A percentile compares a stretch with the other conserved stretches of the same genome.
phyloP scores from a whole-genome alignment of 2,113 vertebrate genomes.

The Percopsis transmontana region DNA sequence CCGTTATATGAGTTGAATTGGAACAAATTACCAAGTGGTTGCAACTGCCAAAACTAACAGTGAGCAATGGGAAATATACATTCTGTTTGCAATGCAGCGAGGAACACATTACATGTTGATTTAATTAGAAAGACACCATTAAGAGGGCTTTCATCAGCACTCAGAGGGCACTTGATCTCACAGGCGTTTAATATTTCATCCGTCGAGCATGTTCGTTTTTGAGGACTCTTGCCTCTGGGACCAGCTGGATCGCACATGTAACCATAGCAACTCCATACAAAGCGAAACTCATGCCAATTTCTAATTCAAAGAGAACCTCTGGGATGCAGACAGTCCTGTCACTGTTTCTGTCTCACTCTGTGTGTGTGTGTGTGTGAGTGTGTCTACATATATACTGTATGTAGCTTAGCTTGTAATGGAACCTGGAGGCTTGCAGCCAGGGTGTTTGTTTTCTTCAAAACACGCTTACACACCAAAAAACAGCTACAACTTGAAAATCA shows the following conservation, averaged over 20 bases:
- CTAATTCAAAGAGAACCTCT: constrained; percentile 64
- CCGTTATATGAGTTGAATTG: background rate
- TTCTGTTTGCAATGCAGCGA: background rate
- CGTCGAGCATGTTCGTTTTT: constrained; percentile 36
- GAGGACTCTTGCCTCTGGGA: constrained; percentile 60
- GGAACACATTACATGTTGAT: background rate
- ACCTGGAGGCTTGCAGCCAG: too few species aligned
- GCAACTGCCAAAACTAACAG: background rate
- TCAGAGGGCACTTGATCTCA: constrained; percentile 1
- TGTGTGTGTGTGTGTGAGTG: constrained; percentile 9
- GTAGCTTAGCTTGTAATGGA: background rate
- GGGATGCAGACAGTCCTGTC: constrained; percentile 40
- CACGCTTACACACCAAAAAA: too few species aligned
- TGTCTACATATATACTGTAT: background rate
- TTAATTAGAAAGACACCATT: constrained; percentile 30
- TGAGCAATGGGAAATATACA: background rate
- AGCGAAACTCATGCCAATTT: constrained; percentile 52
- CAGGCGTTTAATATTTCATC: constrained; percentile 58
- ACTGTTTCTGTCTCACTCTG: constrained; percentile 1
- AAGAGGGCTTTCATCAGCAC: constrained; percentile 20
- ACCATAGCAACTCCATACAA: constrained; percentile 72
- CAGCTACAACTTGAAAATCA: too few species aligned
- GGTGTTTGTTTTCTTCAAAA: too few species aligned
- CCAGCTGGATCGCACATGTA: constrained; percentile 62
- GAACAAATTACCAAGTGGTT: background rate